Conservation (phyloP, 1,140 invertebrate genomes). For the Panagrolaimus sp. region DNA sequence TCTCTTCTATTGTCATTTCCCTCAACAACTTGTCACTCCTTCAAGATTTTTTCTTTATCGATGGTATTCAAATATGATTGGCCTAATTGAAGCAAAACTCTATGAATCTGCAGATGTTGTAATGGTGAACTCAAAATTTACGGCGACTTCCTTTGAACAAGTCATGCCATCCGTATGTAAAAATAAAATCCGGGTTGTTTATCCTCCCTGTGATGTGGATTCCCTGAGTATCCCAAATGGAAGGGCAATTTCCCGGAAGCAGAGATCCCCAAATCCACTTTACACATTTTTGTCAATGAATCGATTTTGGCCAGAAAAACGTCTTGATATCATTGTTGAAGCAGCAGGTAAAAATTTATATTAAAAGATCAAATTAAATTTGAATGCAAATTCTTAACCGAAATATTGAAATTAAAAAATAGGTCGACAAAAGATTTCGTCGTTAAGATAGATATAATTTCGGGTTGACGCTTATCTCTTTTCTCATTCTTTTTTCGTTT, state of each 20-base stretch:
- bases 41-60: conserved; percentile 59
- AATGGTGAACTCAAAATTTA: conserved; percentile 59
- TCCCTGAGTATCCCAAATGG: conserved; percentile 31
- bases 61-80: conserved; percentile 55
- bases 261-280: conserved; percentile 38
- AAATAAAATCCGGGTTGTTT: conserved; percentile 54
- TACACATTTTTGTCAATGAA: conserved; percentile 59
- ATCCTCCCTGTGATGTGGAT: conserved; percentile 58
- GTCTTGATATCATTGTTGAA: conserved; percentile 58
- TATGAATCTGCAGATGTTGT: conserved; percentile 52
- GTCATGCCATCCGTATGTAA: conserved; percentile 53
- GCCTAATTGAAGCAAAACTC: conserved; percentile 51
- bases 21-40: conserved; percentile 57
- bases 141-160: conserved; percentile 45
- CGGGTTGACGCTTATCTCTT: no score
- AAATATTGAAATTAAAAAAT: no score
- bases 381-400: no score
- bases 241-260: conserved; percentile 37
- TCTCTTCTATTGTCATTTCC: conserved; percentile 59
- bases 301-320: conserved; percentile 59
- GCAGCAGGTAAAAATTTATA: conserved; percentile 42
- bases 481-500: no score
- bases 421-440: no score
- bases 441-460: no score
- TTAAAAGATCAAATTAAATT: neutral